Evolutionary conservation across 2,888 invertebrate genomes (phyloP).

Genomic region (Noctua janthe): DNA sequence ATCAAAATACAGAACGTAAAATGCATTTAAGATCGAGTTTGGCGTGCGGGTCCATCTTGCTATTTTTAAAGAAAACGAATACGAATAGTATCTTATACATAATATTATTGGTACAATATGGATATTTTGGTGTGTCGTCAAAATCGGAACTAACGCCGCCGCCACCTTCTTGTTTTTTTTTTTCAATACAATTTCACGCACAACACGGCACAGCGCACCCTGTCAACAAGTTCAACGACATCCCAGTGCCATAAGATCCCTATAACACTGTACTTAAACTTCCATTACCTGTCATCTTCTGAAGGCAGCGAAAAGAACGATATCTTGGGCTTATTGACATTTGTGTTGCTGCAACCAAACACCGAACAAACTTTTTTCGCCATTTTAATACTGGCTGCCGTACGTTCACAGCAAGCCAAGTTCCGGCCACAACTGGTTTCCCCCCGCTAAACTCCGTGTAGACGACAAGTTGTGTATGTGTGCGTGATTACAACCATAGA

Average conservation of each 20-base stretch:
- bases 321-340: constrained; percentile 27
- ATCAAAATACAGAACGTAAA: not conserved
- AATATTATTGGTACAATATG: not conserved
- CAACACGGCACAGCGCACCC: not conserved
- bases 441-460: constrained; percentile 46
- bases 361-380: constrained; percentile 49
- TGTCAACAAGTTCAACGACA: not conserved
- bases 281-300: constrained; percentile 43
- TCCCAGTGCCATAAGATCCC: not conserved
- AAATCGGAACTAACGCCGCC: not conserved
- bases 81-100: not conserved
- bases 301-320: constrained; percentile 56
- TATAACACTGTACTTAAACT: not conserved
- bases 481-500: constrained; percentile 20
- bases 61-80: not conserved
- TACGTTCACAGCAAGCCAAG: constrained; percentile 23
- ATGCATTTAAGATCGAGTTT: not conserved
- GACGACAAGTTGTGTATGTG: constrained; percentile 10
- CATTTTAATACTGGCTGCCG: constrained; percentile 23
- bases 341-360: constrained; percentile 47
- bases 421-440: constrained; percentile 38
- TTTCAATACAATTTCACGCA: not conserved
- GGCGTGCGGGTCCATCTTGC: not conserved
- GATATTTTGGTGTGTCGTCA: not conserved
- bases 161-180: not conserved